phyloP scores from a whole-genome alignment of 2,888 invertebrate genomes.

The Argynnis bischoffii region DNA sequence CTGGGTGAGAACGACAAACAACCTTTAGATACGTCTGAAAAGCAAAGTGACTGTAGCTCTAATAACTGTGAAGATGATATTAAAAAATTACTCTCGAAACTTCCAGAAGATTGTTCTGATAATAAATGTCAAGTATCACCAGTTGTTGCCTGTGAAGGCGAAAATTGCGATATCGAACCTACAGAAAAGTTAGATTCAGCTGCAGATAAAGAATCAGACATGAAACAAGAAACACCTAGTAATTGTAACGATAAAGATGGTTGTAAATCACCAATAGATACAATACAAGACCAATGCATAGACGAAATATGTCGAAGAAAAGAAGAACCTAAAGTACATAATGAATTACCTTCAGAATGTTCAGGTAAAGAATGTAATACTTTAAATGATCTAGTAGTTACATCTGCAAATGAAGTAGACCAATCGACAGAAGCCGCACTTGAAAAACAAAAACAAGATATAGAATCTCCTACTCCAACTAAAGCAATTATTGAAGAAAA shows the following conservation, averaged over 20 bases:
- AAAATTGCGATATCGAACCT: slow-evolving; percentile 41
- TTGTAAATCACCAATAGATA: slow-evolving; percentile 40
- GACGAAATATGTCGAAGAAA: slow-evolving; percentile 59
- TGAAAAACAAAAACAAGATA: slow-evolving; percentile 18
- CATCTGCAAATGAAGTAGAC: slow-evolving; percentile 16
- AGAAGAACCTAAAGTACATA: slow-evolving; percentile 45
- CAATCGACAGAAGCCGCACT: slow-evolving; percentile 24
- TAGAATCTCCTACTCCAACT: slow-evolving; percentile 11
- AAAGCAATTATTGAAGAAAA: slow-evolving; percentile 15
- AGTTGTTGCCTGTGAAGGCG: slow-evolving; percentile 45
- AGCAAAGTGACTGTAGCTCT: slow-evolving; percentile 47
- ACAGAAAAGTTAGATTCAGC: neutral
- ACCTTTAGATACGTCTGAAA: slow-evolving; percentile 38
- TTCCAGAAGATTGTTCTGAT: slow-evolving; percentile 30
- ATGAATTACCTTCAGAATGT: slow-evolving; percentile 49
- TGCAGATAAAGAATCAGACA: slow-evolving; percentile 10
- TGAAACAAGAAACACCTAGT: slow-evolving; percentile 26
- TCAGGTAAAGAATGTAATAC: slow-evolving; percentile 48
- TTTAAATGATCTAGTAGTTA: slow-evolving; percentile 25
- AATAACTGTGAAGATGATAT: slow-evolving; percentile 46
- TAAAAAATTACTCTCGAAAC: slow-evolving; percentile 8
- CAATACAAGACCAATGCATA: slow-evolving; percentile 49
- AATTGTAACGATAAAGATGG: slow-evolving; percentile 45
- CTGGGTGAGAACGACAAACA: slow-evolving; percentile 50
- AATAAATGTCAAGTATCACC: slow-evolving; percentile 39